Conservation (phyloP, 1,140 invertebrate species). For the Anagrus nilaparvatae region DNA sequence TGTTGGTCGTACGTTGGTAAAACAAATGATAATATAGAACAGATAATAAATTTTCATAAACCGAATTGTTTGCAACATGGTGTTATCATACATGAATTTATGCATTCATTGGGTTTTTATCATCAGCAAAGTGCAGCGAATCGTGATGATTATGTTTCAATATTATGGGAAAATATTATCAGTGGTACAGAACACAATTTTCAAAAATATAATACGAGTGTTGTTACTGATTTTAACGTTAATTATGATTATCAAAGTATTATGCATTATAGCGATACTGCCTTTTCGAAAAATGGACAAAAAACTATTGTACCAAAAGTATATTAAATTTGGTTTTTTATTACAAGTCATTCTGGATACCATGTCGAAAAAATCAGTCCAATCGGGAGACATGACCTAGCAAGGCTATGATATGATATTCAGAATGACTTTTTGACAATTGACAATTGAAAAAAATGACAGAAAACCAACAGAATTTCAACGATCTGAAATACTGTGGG, state of each 20-base stretch:
- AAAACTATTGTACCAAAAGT: constrained; percentile 54
- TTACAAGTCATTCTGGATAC: no score
- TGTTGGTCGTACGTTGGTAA: constrained; percentile 49
- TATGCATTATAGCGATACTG: constrained; percentile 60
- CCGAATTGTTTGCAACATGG: constrained; percentile 48
- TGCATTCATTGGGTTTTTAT: constrained; percentile 57
- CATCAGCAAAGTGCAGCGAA: constrained; percentile 58
- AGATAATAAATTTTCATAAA: constrained; percentile 48
- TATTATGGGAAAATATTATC: constrained; percentile 54
- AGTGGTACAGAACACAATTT: constrained; percentile 54
- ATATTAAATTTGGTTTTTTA: no score
- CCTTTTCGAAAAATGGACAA: constrained; percentile 56
- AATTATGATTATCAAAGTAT: constrained; percentile 60
- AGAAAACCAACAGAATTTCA: no score
- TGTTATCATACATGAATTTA: constrained; percentile 52
- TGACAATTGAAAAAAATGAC: no score
- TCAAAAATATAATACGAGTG: constrained; percentile 52
- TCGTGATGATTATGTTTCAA: constrained; percentile 52
- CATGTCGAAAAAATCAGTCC: no score
- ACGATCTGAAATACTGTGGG: no score
- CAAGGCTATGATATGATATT: no score
- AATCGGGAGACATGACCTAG: no score
- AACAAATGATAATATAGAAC: constrained; percentile 42
- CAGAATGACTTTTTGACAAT: no score
- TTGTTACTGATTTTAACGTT: constrained; percentile 51